Evolutionary conservation across 2,888 invertebrate genomes (phyloP).

Genomic region (Eucera pruinosa): DNA sequence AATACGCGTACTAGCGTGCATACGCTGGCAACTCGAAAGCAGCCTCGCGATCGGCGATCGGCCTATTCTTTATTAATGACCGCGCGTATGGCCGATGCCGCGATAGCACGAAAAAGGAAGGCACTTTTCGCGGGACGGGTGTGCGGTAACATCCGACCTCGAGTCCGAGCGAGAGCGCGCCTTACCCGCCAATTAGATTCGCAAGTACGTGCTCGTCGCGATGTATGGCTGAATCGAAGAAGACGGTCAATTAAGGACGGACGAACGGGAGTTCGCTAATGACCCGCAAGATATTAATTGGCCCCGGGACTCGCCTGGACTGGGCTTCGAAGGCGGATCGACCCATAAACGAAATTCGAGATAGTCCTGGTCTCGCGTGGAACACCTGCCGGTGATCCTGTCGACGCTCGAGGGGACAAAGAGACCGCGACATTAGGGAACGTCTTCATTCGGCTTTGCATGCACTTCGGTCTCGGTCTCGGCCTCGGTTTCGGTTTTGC

Average conservation of each 20-base stretch:
- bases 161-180: slow-evolving; percentile 29
- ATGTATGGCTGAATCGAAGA: slow-evolving; percentile 41
- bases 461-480: no score
- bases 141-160: slow-evolving; percentile 25
- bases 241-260: slow-evolving; percentile 72
- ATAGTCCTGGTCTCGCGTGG: slow-evolving; percentile 58
- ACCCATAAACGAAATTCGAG: slow-evolving; percentile 61
- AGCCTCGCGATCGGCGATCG: no score
- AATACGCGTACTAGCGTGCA: no score
- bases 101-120: background rate
- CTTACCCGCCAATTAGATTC: slow-evolving; percentile 63
- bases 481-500: no score
- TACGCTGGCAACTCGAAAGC: no score
- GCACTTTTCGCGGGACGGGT: slow-evolving; percentile 22
- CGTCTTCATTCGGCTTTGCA: slow-evolving; percentile 42
- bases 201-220: slow-evolving; percentile 34
- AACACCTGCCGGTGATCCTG: slow-evolving; percentile 57
- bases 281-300: slow-evolving; percentile 76
- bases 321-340: slow-evolving; percentile 57
- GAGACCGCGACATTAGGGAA: slow-evolving; percentile 42
- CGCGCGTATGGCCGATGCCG: background rate
- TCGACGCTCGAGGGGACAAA: slow-evolving; percentile 47
- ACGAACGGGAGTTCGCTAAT: slow-evolving; percentile 72
- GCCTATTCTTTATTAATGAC: no score
- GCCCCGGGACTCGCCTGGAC: slow-evolving; percentile 55